Base-by-base conservation (phyloP, 2,888 invertebrate genomes). In the Erebia ligea region DNA sequence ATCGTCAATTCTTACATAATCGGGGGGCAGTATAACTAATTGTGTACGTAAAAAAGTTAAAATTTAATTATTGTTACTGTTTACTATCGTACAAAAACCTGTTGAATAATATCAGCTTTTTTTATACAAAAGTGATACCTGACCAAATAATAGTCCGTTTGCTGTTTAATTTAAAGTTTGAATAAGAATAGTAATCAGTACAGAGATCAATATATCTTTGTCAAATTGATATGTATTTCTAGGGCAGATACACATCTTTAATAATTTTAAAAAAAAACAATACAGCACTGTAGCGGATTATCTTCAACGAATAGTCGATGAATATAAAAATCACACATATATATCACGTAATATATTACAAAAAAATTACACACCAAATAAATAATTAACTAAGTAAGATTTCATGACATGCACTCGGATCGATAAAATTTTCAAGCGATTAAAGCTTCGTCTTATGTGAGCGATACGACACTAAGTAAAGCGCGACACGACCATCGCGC, bases 141-240 rank as follows among this genome's bases (percentile, higher is more conserved):
- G 72, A 73, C 69, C 72, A 74, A 74, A 70, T 68, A 71, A 69
- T 69, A 21, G 17, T 42, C 34, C n/a, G 40, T 40, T 17, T 9
- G n/a, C 40, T 1, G 42, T 61, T 42, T 61, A 17, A 59, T 58
- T 58, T 34, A 34, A 58, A n/a, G 17, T 59, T 42, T 59, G 17
- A 61, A 61, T 61, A 17, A 45, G 42, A 61, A 42, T 42, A 42
- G 19, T 42, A 61, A 76, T 79, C 78, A 79, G 76, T 77, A 80
- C 80, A 84, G 88, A 89, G 87, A 89, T 89, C 87, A 87, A 86
- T 84, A 77, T 80, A 83, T 81, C 77, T 75, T 80, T 79, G 82
- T 81, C 81, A 81, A 84, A 84, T 85, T 91, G 90, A 91, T 90
- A 91, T 91, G 91, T 90, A 87, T 86, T 84, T 80, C 80, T 74